Evolutionary conservation across 2,113 vertebrate species (phyloP).

Genomic region (Sturnus vulgaris): DNA sequence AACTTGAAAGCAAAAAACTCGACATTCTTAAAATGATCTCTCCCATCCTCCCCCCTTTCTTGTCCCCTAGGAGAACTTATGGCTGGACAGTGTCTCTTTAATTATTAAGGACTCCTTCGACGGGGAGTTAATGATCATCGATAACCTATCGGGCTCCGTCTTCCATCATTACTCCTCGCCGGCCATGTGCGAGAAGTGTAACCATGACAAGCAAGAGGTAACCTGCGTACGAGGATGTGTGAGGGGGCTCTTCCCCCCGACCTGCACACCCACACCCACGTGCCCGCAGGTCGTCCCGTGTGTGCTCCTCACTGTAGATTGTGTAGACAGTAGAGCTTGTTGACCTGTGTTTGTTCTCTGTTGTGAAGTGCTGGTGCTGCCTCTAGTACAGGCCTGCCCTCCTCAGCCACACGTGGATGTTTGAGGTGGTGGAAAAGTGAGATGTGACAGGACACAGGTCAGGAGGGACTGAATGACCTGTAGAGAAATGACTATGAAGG

Average conservation of each 20-base stretch:
- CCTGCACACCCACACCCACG: background rate
- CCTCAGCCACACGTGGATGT: background rate
- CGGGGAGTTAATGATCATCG: constrained; percentile 98
- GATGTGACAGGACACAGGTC: background rate
- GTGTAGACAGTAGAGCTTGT: constrained; percentile 7
- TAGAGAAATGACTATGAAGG: background rate
- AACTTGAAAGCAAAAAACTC: constrained; percentile 38
- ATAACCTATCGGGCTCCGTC: constrained; percentile 98
- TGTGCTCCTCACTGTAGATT: background rate
- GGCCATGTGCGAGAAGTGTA: constrained; percentile 87
- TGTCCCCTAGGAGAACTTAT: constrained; percentile 94
- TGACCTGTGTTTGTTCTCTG: constrained; percentile 1
- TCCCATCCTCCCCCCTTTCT: constrained; percentile 78
- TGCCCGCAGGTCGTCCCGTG: background rate
- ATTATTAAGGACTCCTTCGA: constrained; percentile 99
- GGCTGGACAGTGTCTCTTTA: constrained; percentile 99
- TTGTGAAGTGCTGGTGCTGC: background rate
- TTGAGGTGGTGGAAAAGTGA: constrained; percentile 27
- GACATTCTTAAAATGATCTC: constrained; percentile 70
- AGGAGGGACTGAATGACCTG: background rate
- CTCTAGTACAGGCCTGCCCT: background rate
- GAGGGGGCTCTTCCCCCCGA: constrained; percentile 17
- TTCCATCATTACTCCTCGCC: constrained; percentile 98
- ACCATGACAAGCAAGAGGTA: constrained; percentile 93
- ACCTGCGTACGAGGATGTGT: constrained; percentile 54